Evolutionary conservation across 2,113 vertebrate species (phyloP).

Genomic region (Centropristis striata): DNA sequence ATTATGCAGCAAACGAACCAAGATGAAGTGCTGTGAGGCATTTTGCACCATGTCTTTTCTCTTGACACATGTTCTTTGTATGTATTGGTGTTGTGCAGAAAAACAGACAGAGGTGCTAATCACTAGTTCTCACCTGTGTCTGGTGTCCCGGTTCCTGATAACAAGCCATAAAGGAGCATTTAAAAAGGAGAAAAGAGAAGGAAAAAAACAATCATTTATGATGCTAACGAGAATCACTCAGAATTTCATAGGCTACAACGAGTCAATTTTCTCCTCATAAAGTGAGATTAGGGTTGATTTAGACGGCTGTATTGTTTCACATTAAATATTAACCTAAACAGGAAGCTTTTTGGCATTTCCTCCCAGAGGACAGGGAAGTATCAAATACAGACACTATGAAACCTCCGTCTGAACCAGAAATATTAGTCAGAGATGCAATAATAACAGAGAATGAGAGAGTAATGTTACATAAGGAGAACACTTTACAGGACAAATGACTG

Average conservation of each 20-base stretch:
- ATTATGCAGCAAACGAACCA: slow-evolving; percentile 44
- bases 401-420: slow-evolving; percentile 66
- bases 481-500: slow-evolving; percentile 79
- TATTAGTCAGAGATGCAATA: slow-evolving; percentile 74
- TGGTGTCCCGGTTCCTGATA: slow-evolving; percentile 96
- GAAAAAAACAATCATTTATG: slow-evolving; percentile 65
- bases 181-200: slow-evolving; percentile 61
- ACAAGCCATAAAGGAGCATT: slow-evolving; percentile 51
- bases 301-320: slow-evolving; percentile 63
- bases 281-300: slow-evolving; percentile 66
- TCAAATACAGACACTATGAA: slow-evolving; percentile 68
- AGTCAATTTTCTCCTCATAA: slow-evolving; percentile 55
- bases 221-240: slow-evolving; percentile 41
- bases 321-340: slow-evolving; percentile 78
- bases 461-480: slow-evolving; percentile 77
- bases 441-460: slow-evolving; percentile 69
- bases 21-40: slow-evolving; percentile 15
- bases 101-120: slow-evolving; percentile 49
- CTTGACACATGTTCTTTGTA: slow-evolving; percentile 16
- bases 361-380: slow-evolving; percentile 63
- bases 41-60: slow-evolving; percentile 25
- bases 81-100: background rate
- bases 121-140: slow-evolving; percentile 93
- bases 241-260: slow-evolving; percentile 48
- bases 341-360: slow-evolving; percentile 66